A percentile compares a stretch with the other conserved stretches of the same genome.
phyloP scores from a whole-genome alignment of 2,888 invertebrate genomes.

The Invenusta paracnida region DNA sequence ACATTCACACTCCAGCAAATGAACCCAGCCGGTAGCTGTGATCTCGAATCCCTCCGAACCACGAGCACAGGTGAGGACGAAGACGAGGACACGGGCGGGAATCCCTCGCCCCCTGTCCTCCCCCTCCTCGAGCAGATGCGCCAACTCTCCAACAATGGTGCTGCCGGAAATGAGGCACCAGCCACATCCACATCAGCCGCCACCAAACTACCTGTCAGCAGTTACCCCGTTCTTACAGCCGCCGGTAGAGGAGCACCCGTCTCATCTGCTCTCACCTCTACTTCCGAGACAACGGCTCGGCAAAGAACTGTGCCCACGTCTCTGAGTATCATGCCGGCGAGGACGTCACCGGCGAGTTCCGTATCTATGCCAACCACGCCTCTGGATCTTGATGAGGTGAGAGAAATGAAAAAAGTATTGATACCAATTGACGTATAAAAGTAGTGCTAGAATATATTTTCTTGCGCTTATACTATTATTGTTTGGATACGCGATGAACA shows the following conservation, averaged over 20 bases:
- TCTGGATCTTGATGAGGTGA: neutral
- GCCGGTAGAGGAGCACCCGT: neutral
- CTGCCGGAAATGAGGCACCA: no score
- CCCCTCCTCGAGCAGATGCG: constrained; percentile 1
- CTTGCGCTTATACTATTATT: no score
- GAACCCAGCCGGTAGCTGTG: constrained; percentile 6
- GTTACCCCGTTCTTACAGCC: neutral
- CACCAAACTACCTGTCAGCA: no score
- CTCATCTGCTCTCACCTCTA: no score
- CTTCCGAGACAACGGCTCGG: no score
- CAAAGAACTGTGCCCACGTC: neutral
- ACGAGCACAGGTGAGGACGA: constrained; percentile 39
- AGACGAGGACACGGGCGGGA: constrained; percentile 9
- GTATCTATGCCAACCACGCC: constrained; percentile 2
- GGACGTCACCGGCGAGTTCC: neutral
- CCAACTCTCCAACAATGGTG: constrained; percentile 12
- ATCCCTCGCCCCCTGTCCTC: neutral
- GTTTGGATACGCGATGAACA: no score
- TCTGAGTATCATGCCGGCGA: neutral
- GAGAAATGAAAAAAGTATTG: no score
- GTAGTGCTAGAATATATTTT: no score
- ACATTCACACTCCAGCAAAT: no score
- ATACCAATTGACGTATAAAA: no score
- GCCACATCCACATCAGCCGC: no score
- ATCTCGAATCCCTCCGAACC: constrained; percentile 33